Evolutionary conservation across 2,888 invertebrate species (phyloP).

Genomic region (Pyrrhosoma nymphula): DNA sequence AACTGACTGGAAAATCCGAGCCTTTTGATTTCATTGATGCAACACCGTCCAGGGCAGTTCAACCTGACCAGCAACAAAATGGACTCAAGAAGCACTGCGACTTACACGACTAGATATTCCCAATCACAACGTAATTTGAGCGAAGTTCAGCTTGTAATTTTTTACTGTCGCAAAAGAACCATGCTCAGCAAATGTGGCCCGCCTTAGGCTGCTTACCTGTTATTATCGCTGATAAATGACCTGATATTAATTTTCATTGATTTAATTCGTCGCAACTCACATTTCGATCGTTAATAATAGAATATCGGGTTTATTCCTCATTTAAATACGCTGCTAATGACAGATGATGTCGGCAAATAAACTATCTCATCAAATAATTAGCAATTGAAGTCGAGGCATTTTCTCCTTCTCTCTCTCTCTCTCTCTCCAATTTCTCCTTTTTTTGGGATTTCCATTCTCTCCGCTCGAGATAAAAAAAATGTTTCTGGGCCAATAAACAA

Average conservation of each 20-base stretch:
- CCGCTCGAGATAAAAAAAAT: background rate
- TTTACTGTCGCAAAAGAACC: too few relatives aligned
- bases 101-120: too few relatives aligned
- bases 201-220: background rate
- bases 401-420: background rate
- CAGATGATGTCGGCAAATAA: background rate
- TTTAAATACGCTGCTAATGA: background rate
- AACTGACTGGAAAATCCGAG: background rate
- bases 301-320: background rate
- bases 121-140: too few relatives aligned
- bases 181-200: too few relatives aligned
- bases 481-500: conserved; percentile 9
- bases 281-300: background rate
- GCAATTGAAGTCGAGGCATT: background rate
- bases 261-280: background rate
- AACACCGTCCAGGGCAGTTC: background rate
- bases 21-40: background rate
- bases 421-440: background rate
- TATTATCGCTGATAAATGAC: background rate
- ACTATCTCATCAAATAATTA: background rate
- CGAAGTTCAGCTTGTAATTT: too few relatives aligned
- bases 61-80: too few relatives aligned
- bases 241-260: background rate
- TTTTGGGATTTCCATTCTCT: background rate
- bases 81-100: too few relatives aligned